Percentiles rank a stretch among this genome's conserved stretches.
phyloP scores from a whole-genome alignment of 1,140 invertebrate genomes.

The Papilio polyxenes region DNA sequence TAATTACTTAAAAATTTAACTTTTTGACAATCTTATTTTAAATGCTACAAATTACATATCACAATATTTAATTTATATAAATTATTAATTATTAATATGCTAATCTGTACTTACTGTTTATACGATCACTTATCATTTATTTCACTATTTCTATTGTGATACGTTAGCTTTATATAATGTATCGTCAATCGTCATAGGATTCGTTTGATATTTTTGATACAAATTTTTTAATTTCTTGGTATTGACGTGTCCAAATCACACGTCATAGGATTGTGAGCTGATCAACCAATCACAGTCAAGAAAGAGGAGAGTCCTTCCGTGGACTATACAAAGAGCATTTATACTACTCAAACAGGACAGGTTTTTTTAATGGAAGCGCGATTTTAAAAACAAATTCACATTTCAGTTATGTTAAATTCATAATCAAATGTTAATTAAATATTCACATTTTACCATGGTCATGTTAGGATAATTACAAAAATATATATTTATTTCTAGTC shows the following conservation, averaged over 20 bases:
- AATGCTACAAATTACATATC: background rate
- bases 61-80: background rate
- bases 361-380: too few species aligned
- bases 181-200: background rate
- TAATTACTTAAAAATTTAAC: background rate
- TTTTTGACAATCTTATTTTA: background rate
- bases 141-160: background rate
- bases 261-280: background rate
- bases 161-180: background rate
- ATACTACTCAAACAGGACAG: too few species aligned
- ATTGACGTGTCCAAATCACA: slow-evolving; percentile 21
- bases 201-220: background rate
- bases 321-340: background rate
- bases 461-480: too few species aligned
- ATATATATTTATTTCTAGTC: too few species aligned
- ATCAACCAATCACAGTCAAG: background rate
- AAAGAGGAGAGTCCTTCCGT: too few species aligned
- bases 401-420: too few species aligned
- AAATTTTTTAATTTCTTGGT: slow-evolving; percentile 1
- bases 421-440: too few species aligned
- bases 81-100: background rate
- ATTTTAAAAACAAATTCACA: too few species aligned
- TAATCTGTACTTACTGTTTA: background rate
- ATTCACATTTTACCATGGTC: too few species aligned
- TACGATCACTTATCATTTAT: slow-evolving; percentile 9